These are phyloP conservation scores for Stegodyphus mimosarum DNA, from an alignment of 1,140 invertebrate species.

Conservation along the genomic window DNA sequence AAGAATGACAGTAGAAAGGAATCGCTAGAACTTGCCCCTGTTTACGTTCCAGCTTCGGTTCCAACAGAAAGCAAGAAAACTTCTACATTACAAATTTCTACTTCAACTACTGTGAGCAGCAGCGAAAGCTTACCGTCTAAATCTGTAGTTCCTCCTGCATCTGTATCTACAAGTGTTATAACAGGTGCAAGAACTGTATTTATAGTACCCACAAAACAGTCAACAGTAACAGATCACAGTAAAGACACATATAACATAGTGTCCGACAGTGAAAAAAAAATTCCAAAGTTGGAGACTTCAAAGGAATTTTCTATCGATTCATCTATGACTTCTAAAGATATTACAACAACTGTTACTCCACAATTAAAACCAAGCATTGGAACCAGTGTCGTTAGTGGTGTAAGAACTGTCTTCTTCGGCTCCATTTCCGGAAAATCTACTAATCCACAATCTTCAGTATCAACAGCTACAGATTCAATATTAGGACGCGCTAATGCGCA, in stretches of 20 bases:
- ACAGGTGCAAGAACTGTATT: slow-evolving; percentile 57
- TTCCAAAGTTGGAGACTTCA: slow-evolving; percentile 5
- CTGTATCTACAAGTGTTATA: slow-evolving; percentile 46
- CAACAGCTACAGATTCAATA: background rate
- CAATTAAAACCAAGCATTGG: slow-evolving; percentile 26
- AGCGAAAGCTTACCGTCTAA: background rate
- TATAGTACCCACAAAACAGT: slow-evolving; percentile 44
- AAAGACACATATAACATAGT: slow-evolving; percentile 19
- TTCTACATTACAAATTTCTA: background rate
- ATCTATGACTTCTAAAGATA: background rate
- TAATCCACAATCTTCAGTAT: background rate
- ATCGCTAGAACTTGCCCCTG: slow-evolving; percentile 16
- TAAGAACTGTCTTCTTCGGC: slow-evolving; percentile 54
- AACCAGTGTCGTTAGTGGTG: slow-evolving; percentile 50
- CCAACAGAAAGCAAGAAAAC: background rate
- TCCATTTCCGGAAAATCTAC: background rate
- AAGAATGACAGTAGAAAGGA: background rate
- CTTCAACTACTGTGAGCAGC: background rate
- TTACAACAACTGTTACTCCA: background rate
- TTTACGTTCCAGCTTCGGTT: slow-evolving; percentile 45
- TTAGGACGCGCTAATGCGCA: slow-evolving; percentile 11
- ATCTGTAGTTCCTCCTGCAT: background rate
- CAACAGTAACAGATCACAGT: background rate
- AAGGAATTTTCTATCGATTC: background rate
- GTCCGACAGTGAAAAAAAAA: background rate